Evolutionary conservation across 2,888 invertebrate genomes (phyloP).

Genomic region (Metellina segmentata): DNA sequence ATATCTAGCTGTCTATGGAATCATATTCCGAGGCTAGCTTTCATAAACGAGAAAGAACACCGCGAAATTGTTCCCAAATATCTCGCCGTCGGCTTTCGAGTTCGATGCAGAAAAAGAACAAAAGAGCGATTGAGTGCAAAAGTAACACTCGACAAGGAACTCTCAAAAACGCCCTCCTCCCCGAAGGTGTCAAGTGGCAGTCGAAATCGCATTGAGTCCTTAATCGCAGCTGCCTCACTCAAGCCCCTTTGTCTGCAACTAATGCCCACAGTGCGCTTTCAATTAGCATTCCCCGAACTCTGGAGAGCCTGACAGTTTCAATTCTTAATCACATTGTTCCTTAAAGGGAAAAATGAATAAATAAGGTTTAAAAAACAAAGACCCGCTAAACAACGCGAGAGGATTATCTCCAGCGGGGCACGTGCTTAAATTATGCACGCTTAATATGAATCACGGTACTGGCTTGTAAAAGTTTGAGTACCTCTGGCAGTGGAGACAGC

Average conservation of each 20-base stretch:
- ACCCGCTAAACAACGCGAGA: conserved; percentile 5
- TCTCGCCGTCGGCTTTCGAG: too few relatives aligned
- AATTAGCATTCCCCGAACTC: neutral
- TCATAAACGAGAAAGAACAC: too few relatives aligned
- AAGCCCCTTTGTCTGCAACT: neutral
- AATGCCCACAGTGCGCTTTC: neutral
- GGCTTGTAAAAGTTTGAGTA: conserved; percentile 50
- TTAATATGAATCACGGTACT: conserved; percentile 43
- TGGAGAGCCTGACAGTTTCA: neutral
- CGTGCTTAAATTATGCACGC: conserved; percentile 39
- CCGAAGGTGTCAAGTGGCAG: neutral
- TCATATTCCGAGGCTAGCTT: too few relatives aligned
- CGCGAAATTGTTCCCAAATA: too few relatives aligned
- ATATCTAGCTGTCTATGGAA: too few relatives aligned
- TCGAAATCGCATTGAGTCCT: neutral
- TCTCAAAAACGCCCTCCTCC: neutral
- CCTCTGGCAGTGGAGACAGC: neutral
- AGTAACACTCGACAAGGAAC: neutral
- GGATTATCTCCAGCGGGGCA: neutral
- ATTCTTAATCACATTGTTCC: neutral
- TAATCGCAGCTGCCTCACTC: neutral
- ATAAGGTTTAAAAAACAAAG: neutral
- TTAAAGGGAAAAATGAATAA: neutral
- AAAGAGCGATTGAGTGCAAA: neutral
- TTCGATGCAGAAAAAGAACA: too few relatives aligned